Conservation (phyloP, 2,888 invertebrate genomes). For the Aricia artaxerxes region DNA sequence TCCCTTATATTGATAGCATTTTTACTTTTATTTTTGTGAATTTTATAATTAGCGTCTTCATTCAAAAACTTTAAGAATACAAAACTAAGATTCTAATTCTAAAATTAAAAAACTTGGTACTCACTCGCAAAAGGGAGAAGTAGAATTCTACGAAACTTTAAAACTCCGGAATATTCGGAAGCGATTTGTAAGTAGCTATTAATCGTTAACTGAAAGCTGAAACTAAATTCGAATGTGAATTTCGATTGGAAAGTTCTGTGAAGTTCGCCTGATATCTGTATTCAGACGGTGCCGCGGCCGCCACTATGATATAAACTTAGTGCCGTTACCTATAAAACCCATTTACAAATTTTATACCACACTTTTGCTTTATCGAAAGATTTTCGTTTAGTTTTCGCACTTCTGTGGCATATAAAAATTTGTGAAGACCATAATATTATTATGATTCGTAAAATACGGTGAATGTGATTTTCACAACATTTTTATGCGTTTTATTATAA, state of each 20-base stretch:
- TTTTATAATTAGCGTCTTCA: too few species aligned
- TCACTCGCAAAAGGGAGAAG: neutral
- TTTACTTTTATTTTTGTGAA: too few species aligned
- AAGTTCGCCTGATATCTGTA: conserved; percentile 41
- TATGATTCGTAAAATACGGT: neutral
- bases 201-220: conserved; percentile 33
- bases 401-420: neutral
- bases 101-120: neutral
- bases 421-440: neutral
- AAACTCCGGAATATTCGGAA: conserved; percentile 32
- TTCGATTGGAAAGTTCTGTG: conserved; percentile 39
- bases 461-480: neutral
- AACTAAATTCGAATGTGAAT: conserved; percentile 37
- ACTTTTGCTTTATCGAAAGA: conserved; percentile 11
- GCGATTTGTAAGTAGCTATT: conserved; percentile 32
- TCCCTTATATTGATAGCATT: too few species aligned
- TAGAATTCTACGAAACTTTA: conserved; percentile 18
- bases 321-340: conserved; percentile 25
- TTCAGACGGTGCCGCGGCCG: conserved; percentile 34
- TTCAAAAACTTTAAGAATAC: neutral
- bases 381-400: conserved; percentile 10
- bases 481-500: too few species aligned
- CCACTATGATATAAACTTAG: conserved; percentile 31
- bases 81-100: neutral
- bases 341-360: conserved; percentile 17